A percentile compares a stretch with the other conserved stretches of the same genome.
Conservation (phyloP, 2,888 invertebrate species). For the Seira sanloemensis region DNA sequence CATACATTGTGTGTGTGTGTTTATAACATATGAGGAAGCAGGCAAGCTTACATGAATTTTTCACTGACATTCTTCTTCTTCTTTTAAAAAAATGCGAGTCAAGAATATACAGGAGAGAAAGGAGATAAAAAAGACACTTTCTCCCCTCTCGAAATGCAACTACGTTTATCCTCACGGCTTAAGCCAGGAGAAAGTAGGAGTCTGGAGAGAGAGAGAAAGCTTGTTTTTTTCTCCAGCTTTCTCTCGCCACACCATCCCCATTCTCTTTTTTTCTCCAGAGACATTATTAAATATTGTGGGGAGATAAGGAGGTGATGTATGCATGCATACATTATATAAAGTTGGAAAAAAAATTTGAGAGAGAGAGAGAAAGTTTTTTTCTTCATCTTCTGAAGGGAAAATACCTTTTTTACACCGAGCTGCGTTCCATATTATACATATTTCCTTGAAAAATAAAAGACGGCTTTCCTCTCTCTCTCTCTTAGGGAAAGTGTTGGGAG, state of each 20-base stretch:
- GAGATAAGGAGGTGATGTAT: slow-evolving; percentile 63
- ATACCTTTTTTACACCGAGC: neutral
- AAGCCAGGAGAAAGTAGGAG: no score
- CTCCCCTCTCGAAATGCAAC: slow-evolving; percentile 16
- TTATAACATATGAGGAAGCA: neutral
- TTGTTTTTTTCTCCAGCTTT: slow-evolving; percentile 46
- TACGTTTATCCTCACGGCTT: slow-evolving; percentile 36
- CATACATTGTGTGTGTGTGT: neutral
- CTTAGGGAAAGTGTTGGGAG: neutral
- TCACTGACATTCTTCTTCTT: slow-evolving; percentile 18
- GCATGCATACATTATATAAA: slow-evolving; percentile 53
- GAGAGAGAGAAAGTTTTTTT: neutral
- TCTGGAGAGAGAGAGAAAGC: slow-evolving; percentile 15
- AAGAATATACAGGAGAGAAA: slow-evolving; percentile 16
- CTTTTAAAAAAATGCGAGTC: slow-evolving; percentile 12
- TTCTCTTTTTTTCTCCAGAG: slow-evolving; percentile 5
- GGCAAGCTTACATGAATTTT: neutral
- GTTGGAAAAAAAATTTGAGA: neutral
- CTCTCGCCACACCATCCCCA: neutral
- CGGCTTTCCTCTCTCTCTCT: slow-evolving; percentile 6
- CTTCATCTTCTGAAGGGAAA: neutral
- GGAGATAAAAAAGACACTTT: slow-evolving; percentile 40
- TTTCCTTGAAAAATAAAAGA: neutral
- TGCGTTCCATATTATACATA: neutral
- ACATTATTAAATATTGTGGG: slow-evolving; percentile 63